Evolutionary conservation across 2,113 vertebrate species (phyloP).

Genomic region (Genyomyrus donnyi): DNA sequence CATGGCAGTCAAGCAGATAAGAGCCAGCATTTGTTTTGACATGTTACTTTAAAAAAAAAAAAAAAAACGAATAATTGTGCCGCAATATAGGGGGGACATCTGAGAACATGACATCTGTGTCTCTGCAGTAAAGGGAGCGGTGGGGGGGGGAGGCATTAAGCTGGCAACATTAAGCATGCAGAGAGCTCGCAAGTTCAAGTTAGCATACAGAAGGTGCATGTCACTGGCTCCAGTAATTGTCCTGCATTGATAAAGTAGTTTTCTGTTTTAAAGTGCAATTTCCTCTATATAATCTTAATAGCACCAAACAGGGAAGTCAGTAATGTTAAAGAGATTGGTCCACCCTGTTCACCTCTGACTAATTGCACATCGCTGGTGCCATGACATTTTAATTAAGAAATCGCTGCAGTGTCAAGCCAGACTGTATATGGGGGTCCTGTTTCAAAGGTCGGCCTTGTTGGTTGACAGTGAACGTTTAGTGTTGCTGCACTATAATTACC

Average conservation of each 20-base stretch:
- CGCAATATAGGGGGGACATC: background rate
- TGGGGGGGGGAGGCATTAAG: background rate
- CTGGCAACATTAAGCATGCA: background rate
- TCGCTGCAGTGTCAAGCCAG: background rate
- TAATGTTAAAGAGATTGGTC: background rate
- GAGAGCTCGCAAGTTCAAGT: background rate
- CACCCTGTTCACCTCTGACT: background rate
- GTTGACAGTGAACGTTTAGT: background rate
- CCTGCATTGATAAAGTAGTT: background rate
- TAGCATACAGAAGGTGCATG: background rate
- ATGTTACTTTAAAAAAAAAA: background rate
- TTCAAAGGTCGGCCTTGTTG: background rate
- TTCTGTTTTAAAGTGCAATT: conserved; percentile 11
- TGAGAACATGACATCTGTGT: background rate
- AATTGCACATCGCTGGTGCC: background rate
- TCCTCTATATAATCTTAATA: background rate
- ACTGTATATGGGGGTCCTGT: background rate
- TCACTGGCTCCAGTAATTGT: background rate
- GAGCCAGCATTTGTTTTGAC: background rate
- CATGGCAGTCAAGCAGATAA: background rate
- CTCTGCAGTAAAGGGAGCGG: background rate
- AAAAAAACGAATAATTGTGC: background rate
- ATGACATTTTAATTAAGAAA: conserved; percentile 1
- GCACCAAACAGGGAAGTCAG: background rate
- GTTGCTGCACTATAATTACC: background rate